Evolutionary conservation across 1,140 invertebrate genomes (phyloP).

Genomic region (Bombus confusus): DNA sequence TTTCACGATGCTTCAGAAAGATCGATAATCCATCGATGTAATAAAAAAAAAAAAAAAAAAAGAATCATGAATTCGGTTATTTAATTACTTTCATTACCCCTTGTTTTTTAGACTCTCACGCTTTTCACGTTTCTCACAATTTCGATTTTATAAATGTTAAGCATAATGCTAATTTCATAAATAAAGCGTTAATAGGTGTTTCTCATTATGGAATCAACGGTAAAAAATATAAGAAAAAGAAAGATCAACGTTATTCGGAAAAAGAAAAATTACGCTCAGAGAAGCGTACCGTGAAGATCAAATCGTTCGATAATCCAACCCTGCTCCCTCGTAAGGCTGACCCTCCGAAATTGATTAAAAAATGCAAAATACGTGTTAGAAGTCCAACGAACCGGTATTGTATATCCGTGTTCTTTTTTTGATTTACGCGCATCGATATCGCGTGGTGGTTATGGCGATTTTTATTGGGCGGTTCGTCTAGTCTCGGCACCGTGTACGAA

Average conservation of each 20-base stretch:
- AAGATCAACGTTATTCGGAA: neutral
- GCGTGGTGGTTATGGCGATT: slow-evolving; percentile 18
- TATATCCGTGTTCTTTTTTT: slow-evolving; percentile 14
- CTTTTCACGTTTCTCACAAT: no score
- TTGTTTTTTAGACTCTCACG: neutral
- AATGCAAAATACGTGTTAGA: slow-evolving; percentile 21
- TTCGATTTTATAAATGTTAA: neutral
- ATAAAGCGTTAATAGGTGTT: no score
- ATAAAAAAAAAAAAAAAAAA: no score
- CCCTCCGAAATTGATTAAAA: slow-evolving; percentile 30
- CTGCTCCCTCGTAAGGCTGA: neutral
- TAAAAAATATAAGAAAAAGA: neutral
- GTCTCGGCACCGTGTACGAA: slow-evolving; percentile 16
- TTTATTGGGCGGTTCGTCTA: slow-evolving; percentile 27
- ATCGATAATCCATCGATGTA: no score
- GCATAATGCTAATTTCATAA: neutral
- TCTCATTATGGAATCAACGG: neutral
- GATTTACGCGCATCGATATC: slow-evolving; percentile 18
- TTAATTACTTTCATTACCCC: neutral
- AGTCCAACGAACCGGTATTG: slow-evolving; percentile 1
- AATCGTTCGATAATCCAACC: slow-evolving; percentile 17
- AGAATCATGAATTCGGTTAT: no score
- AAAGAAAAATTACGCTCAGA: neutral
- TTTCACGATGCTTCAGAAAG: rapidly evolving
- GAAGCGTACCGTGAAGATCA: slow-evolving; percentile 28